Percentiles rank a stretch among this genome's conserved stretches.
Evolutionary conservation across 2,113 vertebrate species (phyloP).

Genomic region (Xiphophorus hellerii): DNA sequence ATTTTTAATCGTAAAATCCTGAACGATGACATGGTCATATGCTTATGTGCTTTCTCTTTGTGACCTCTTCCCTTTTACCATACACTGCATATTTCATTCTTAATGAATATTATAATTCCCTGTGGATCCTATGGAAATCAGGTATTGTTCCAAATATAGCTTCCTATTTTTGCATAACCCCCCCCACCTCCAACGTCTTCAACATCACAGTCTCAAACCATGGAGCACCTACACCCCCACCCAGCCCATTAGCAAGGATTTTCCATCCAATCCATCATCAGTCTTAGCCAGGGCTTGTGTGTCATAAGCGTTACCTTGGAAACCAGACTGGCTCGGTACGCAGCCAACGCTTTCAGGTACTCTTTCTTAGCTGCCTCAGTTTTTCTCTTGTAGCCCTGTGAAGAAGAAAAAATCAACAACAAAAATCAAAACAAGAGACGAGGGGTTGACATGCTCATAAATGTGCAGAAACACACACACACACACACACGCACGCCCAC

Average conservation of each 20-base stretch:
- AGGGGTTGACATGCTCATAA: constrained; percentile 54
- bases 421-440: constrained; percentile 60
- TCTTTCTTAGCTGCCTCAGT: constrained; percentile 99
- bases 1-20: constrained; percentile 8
- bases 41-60: constrained; percentile 22
- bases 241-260: constrained; percentile 74
- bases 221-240: constrained; percentile 53
- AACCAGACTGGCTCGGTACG: constrained; percentile 97
- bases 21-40: constrained; percentile 45
- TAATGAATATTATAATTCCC: constrained; percentile 47
- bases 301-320: constrained; percentile 93
- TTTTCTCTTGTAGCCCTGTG: constrained; percentile 98
- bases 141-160: constrained; percentile 70
- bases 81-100: constrained; percentile 39
- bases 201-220: constrained; percentile 26
- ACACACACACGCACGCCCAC: background rate
- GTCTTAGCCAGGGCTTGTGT: constrained; percentile 66
- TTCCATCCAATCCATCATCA: constrained; percentile 81
- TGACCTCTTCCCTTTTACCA: constrained; percentile 58
- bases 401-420: constrained; percentile 52
- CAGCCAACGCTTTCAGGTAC: constrained; percentile 97
- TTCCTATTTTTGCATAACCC: constrained; percentile 40
- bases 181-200: constrained; percentile 25
- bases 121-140: constrained; percentile 70
- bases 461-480: constrained; percentile 33